A percentile compares a stretch with the other conserved stretches of the same genome.
phyloP scores from a whole-genome alignment of 2,888 invertebrate species.

The Athalia circularis region DNA sequence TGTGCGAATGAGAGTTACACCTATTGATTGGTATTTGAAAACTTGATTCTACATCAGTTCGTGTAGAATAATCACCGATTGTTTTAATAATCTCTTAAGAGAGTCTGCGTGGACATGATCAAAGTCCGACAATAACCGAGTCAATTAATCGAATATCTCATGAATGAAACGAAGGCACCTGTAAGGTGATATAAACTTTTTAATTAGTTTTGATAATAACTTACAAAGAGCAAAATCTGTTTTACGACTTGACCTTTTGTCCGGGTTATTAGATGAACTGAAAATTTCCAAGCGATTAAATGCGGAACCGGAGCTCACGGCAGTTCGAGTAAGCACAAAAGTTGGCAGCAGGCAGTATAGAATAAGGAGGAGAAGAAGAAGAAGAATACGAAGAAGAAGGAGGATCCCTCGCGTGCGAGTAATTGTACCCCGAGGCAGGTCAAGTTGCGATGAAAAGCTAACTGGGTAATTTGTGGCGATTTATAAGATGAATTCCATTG shows the following conservation, averaged over 20 bases:
- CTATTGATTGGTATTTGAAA: too few relatives aligned
- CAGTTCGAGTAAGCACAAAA: conserved; percentile 29
- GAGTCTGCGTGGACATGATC: not conserved
- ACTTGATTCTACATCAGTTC: too few relatives aligned
- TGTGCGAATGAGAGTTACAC: too few relatives aligned
- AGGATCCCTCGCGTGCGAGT: conserved; percentile 28
- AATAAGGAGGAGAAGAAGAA: too few relatives aligned
- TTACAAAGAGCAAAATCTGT: conserved; percentile 37
- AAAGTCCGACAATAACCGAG: not conserved
- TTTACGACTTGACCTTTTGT: conserved; percentile 28
- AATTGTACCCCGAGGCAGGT: conserved; percentile 24
- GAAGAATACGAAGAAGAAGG: too few relatives aligned
- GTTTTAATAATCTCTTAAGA: too few relatives aligned
- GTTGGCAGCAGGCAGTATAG: not conserved
- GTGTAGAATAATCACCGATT: too few relatives aligned
- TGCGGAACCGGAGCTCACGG: not conserved
- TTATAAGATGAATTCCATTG: conserved; percentile 13
- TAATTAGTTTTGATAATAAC: conserved; percentile 32
- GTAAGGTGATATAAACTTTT: not conserved
- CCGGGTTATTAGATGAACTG: conserved; percentile 37
- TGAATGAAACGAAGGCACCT: too few relatives aligned
- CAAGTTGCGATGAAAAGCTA: conserved; percentile 31
- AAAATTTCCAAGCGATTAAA: conserved; percentile 38
- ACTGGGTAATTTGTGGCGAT: conserved; percentile 27
- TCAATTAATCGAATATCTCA: not conserved